Conservation (phyloP, 2,888 invertebrate species). For the Nemoura dubitans region DNA sequence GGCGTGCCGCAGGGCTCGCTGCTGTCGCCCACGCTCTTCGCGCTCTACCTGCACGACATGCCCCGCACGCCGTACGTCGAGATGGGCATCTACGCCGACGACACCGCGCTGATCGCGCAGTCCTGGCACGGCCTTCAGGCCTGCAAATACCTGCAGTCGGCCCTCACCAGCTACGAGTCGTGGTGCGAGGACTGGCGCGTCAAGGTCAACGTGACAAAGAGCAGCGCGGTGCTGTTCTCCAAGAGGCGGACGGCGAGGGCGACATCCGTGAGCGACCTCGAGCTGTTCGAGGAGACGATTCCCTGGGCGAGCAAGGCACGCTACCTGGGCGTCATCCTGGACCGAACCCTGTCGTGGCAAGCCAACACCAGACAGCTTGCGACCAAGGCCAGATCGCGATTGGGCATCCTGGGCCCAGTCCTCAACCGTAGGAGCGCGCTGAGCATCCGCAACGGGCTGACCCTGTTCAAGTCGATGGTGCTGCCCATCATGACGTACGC, state of each 20-base stretch:
- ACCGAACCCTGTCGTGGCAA: slow-evolving; percentile 50
- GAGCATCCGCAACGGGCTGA: not conserved
- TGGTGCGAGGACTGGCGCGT: slow-evolving; percentile 48
- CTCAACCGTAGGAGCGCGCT: not conserved
- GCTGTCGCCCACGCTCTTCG: slow-evolving; percentile 52
- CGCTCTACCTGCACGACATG: slow-evolving; percentile 52
- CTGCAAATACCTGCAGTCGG: slow-evolving; percentile 32
- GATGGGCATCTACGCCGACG: slow-evolving; percentile 49
- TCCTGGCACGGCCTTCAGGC: slow-evolving; percentile 26
- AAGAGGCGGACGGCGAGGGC: not conserved
- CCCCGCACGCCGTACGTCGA: slow-evolving; percentile 47
- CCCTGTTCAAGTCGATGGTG: not conserved
- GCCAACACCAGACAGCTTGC: slow-evolving; percentile 47
- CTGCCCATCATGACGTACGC: slow-evolving; percentile 20
- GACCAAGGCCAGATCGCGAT: slow-evolving; percentile 42
- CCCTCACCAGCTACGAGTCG: slow-evolving; percentile 23
- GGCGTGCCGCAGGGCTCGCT: slow-evolving; percentile 53
- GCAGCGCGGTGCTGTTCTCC: slow-evolving; percentile 46
- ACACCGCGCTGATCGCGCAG: slow-evolving; percentile 47
- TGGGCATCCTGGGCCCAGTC: slow-evolving; percentile 35
- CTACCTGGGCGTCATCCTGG: slow-evolving; percentile 53
- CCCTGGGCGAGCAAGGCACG: slow-evolving; percentile 46
- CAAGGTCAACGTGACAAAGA: slow-evolving; percentile 48
- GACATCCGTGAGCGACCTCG: slow-evolving; percentile 44
- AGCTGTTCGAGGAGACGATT: slow-evolving; percentile 40